These are phyloP conservation scores for Bradysia coprophila DNA, from an alignment of 1,140 invertebrate genomes.

Conservation along the genomic window DNA sequence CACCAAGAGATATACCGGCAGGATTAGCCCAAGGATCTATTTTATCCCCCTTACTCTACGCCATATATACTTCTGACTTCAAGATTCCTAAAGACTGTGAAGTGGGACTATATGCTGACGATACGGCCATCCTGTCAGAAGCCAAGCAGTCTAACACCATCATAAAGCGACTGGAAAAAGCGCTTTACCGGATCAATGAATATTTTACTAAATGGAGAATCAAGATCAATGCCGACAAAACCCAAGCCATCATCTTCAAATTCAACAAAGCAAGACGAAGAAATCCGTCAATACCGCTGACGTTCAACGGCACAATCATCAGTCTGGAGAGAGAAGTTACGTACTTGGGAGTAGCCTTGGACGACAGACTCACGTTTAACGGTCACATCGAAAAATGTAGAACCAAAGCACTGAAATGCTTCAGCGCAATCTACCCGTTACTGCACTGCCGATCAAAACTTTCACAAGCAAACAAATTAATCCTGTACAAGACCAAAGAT, in stretches of 20 bases:
- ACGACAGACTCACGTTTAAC: not conserved
- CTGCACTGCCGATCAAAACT: no score
- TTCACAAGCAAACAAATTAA: no score
- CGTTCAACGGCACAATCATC: not conserved
- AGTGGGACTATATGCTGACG: slow-evolving; percentile 15
- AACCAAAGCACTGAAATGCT: not conserved
- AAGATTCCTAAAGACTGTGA: slow-evolving; percentile 6
- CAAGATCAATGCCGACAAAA: slow-evolving; percentile 11
- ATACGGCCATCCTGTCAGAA: slow-evolving; percentile 9
- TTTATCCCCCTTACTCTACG: slow-evolving; percentile 9
- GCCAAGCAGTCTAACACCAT: not conserved
- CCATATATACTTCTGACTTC: slow-evolving; percentile 9
- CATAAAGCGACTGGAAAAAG: not conserved
- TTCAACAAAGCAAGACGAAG: slow-evolving; percentile 1
- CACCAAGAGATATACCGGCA: slow-evolving; percentile 1
- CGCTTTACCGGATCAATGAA: slow-evolving; percentile 4
- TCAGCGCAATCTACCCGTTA: not conserved
- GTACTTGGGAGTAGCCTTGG: not conserved
- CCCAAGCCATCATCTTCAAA: slow-evolving; percentile 8
- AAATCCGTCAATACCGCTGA: not conserved
- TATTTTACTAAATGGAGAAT: slow-evolving; percentile 10
- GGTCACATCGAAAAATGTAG: not conserved
- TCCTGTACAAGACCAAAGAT: no score
- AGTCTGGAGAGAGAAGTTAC: not conserved
- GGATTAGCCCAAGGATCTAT: slow-evolving; percentile 13